A percentile compares a stretch with the other conserved stretches of the same genome.
Evolutionary conservation across 1,140 invertebrate genomes (phyloP).

Genomic region (Teleogryllus occipitalis): DNA sequence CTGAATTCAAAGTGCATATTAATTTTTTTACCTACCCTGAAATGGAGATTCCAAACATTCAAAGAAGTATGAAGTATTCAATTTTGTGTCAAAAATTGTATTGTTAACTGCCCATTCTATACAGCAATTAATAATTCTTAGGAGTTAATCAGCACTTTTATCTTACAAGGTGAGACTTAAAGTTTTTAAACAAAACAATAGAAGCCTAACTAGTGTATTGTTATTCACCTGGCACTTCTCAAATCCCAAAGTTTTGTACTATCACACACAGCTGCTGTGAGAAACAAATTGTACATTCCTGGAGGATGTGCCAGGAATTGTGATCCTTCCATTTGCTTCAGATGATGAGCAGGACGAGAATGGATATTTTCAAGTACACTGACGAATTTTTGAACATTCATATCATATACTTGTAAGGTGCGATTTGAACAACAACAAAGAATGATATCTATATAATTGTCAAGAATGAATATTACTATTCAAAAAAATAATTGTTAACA

Average conservation of each 20-base stretch:
- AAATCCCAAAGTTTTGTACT: slow-evolving; percentile 20
- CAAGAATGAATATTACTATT: neutral
- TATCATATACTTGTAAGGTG: slow-evolving; percentile 17
- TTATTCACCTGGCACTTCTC: slow-evolving; percentile 13
- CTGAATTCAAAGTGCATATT: too few species aligned
- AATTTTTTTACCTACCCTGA: too few species aligned
- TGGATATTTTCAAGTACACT: slow-evolving; percentile 14
- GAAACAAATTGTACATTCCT: slow-evolving; percentile 16
- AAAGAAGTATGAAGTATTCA: too few species aligned
- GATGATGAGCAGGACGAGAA: slow-evolving; percentile 11
- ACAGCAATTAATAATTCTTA: too few species aligned
- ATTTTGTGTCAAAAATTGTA: too few species aligned
- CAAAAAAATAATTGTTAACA: neutral
- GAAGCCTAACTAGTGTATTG: neutral
- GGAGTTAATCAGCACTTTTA: too few species aligned
- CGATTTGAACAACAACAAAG: slow-evolving; percentile 19
- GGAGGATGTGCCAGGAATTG: neutral
- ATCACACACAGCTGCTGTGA: slow-evolving; percentile 15
- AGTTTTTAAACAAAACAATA: neutral
- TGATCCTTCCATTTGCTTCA: slow-evolving; percentile 16
- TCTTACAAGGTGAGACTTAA: too few species aligned
- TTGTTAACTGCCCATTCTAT: too few species aligned
- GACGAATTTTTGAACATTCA: slow-evolving; percentile 13
- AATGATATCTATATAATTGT: slow-evolving; percentile 14
- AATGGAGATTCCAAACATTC: too few species aligned